Evolutionary conservation across 2,113 vertebrate genomes (phyloP).

Genomic region (Phrynosoma blainvillii): DNA sequence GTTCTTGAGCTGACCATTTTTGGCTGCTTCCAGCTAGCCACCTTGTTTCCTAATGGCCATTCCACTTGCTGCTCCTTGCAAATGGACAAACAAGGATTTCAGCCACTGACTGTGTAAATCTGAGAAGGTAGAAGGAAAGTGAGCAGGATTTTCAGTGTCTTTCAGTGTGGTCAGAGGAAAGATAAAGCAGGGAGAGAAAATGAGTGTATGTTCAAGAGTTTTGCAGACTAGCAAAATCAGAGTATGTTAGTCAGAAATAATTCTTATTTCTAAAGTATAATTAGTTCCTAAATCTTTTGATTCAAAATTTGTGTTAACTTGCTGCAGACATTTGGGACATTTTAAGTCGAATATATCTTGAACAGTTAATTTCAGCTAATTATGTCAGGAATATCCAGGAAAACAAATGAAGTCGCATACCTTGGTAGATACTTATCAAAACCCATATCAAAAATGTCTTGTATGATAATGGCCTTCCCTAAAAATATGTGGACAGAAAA

Average conservation of each 20-base stretch:
- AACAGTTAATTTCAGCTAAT: background rate
- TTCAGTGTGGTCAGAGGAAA: too few relatives aligned
- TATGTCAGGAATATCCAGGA: background rate
- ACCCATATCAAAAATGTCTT: slow-evolving; percentile 99
- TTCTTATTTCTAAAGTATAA: too few relatives aligned
- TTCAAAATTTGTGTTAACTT: background rate
- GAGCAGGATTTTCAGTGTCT: background rate
- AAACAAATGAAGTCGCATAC: slow-evolving; percentile 73
- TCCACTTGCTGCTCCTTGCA: background rate
- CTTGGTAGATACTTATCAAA: slow-evolving; percentile 98
- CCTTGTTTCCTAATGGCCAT: background rate
- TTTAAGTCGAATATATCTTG: background rate
- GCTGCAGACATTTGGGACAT: background rate
- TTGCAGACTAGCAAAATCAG: background rate
- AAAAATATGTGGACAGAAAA: background rate
- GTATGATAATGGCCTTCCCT: slow-evolving; percentile 94
- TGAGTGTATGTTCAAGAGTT: background rate
- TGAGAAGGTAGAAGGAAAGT: background rate
- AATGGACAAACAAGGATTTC: background rate
- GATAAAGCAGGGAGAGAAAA: background rate
- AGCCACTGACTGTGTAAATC: background rate
- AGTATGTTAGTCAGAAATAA: background rate
- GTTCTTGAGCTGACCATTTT: background rate
- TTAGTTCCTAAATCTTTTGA: background rate
- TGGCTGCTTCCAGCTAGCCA: background rate